Evolutionary conservation across 2,888 invertebrate genomes (phyloP).

Genomic region (Smittia sp.): DNA sequence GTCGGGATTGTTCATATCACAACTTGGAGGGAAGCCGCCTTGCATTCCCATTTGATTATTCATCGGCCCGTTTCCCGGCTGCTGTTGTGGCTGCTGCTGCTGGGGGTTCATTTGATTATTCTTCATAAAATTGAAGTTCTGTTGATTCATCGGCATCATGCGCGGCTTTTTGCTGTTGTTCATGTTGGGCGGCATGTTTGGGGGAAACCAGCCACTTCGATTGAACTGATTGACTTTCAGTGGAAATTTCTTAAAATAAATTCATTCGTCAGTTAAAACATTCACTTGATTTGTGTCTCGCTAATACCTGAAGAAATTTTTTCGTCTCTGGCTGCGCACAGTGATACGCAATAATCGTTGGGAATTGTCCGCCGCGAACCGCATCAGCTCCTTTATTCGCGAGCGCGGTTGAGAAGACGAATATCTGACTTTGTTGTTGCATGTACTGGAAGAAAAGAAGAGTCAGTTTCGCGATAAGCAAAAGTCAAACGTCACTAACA

Average conservation of each 20-base stretch:
- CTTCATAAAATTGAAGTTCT: conserved; percentile 55
- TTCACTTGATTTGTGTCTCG: conserved; percentile 65
- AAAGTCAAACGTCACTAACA: conserved; percentile 9
- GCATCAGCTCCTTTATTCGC: conserved; percentile 95
- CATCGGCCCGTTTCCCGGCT: conserved; percentile 23
- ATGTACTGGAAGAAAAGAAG: conserved; percentile 60
- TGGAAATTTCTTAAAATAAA: conserved; percentile 75
- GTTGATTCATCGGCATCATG: conserved; percentile 42
- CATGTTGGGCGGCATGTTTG: not conserved
- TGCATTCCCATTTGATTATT: conserved; percentile 39
- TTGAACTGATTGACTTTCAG: conserved; percentile 84
- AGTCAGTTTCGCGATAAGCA: not conserved
- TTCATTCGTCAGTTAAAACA: conserved; percentile 8
- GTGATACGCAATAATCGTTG: conserved; percentile 91
- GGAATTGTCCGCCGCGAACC: conserved; percentile 83
- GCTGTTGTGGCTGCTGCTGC: conserved; percentile 33
- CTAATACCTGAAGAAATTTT: conserved; percentile 89
- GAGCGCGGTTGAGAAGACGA: conserved; percentile 91
- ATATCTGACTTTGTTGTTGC: conserved; percentile 97
- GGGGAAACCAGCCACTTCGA: conserved; percentile 61
- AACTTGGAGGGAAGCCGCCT: conserved; percentile 30
- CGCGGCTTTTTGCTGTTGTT: conserved; percentile 40
- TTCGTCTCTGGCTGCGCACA: conserved; percentile 94
- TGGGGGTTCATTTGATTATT: conserved; percentile 56
- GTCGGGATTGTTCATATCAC: conserved; percentile 35